Conservation (phyloP, 2,797 vertebrate genomes). For the Pangasius macronema region DNA sequence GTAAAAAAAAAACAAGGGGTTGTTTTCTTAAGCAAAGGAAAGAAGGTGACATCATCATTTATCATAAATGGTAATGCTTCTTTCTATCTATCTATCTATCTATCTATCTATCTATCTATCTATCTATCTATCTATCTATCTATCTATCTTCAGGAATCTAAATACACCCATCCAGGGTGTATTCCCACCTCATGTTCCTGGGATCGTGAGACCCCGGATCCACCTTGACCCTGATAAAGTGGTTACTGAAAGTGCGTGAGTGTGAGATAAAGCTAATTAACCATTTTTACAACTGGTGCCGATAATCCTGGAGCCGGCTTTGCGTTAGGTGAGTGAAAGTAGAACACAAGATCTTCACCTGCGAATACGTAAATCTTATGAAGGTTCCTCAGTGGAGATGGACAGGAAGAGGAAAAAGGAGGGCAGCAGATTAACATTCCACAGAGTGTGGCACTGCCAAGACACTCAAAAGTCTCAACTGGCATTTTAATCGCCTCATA, state of each 20-base stretch:
- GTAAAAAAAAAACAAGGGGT: not conserved
- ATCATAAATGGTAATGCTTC: not conserved
- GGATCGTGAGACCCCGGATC: no score
- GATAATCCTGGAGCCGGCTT: not conserved
- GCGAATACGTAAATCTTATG: not conserved
- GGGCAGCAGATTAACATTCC: slow-evolving; percentile 62
- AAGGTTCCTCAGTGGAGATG: not conserved
- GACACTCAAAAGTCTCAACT: slow-evolving; percentile 66
- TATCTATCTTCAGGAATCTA: not conserved
- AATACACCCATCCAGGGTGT: not conserved
- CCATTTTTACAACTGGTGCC: no score
- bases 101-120: not conserved
- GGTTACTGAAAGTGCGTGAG: not conserved
- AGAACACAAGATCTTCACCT: no score
- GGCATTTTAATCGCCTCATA: slow-evolving; percentile 66
- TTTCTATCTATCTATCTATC: not conserved
- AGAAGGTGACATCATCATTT: not conserved
- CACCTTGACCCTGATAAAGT: not conserved
- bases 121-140: not conserved
- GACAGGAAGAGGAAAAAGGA: slow-evolving; percentile 60
- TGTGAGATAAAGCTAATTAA: not conserved
- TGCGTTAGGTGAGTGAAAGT: not conserved
- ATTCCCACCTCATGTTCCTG: not conserved
- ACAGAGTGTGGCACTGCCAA: slow-evolving; percentile 66
- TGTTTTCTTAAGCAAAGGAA: not conserved